Evolutionary conservation across 2,888 invertebrate genomes (phyloP), one percentile per base, ranked within the genome.

Genomic region (Parelbella ahira): DNA sequence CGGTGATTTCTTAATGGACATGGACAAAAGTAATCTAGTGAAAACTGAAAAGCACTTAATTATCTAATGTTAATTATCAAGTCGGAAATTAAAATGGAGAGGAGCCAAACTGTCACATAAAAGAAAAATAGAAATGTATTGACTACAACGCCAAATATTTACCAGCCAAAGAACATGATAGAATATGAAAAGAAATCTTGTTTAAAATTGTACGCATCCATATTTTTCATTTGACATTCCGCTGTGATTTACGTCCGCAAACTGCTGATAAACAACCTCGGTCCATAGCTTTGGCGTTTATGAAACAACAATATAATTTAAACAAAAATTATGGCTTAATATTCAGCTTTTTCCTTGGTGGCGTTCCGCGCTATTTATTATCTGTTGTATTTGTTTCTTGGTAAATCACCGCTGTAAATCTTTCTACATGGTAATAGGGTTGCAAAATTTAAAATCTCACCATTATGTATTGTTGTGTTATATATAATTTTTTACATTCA

Each of bases 271-370:
- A 37, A 38, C 29, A 10, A 23, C 18, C 7, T 21, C 29, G 15
- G 18, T 32, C 7, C 19, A 24, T 19, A 11, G 39, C 24, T 11
- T 7, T 24, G 15, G 25, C 19, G 19, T 10, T 36, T 32, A 32
- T 19, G 25, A 33, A 33, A 41, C 25, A 39, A 39, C 39, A 41
- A 41, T 41, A 33, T 41, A 25, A 33, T 41, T 41, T 41, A 12
- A 41, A 41, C 25, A 33, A 41, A 41, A 41, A 41, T 41, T 41
- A 41, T 41, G 27, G 15, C 27, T 41, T 41, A 41, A 41, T 41
- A 39, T 39, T 24, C 11, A 20, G 19, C 39, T 24, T 32, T 24
- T 24, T 24, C 30, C 30, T 30, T 27, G 20, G 33, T 13, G 20
- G 33, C 38, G 32, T 24, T 23, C 11, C 12, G 18, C 30, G 19